Evolutionary conservation across 1,140 invertebrate species (phyloP).

Genomic region (Hyles vespertilio): DNA sequence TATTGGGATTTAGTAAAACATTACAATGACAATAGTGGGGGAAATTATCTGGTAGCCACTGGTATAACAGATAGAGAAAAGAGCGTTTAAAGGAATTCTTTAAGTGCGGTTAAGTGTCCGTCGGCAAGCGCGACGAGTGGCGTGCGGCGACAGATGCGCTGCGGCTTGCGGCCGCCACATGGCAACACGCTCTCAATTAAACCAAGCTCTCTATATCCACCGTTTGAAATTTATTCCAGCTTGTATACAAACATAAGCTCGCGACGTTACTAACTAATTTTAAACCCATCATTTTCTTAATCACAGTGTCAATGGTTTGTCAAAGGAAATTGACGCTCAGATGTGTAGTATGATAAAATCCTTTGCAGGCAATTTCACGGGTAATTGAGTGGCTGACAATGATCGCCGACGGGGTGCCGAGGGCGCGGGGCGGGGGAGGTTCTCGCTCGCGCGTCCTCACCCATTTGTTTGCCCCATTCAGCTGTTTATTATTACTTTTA

Average conservation of each 20-base stretch:
- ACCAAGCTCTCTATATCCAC: constrained; percentile 13
- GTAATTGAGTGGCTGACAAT: constrained; percentile 56
- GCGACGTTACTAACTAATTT: too few species aligned
- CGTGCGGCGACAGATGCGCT: constrained; percentile 34
- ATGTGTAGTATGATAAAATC: constrained; percentile 30
- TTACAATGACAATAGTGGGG: too few species aligned
- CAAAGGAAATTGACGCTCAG: constrained; percentile 2
- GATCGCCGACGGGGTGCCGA: constrained; percentile 28
- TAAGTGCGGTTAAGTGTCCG: constrained; percentile 35
- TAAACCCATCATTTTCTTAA: too few species aligned
- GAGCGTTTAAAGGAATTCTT: constrained; percentile 10
- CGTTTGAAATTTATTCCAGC: constrained; percentile 12
- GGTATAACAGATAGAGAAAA: too few species aligned
- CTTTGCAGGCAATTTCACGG: constrained; percentile 59
- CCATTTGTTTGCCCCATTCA: constrained; percentile 31
- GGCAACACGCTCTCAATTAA: constrained; percentile 7
- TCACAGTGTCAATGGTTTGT: too few species aligned
- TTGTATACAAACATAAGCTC: neutral
- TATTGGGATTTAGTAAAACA: too few species aligned
- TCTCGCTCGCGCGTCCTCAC: constrained; percentile 14
- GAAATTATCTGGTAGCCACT: too few species aligned
- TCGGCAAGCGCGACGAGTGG: constrained; percentile 14
- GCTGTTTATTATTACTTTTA: constrained; percentile 38
- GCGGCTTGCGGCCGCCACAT: constrained; percentile 29
- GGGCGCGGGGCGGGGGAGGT: constrained; percentile 3